These are phyloP conservation scores for Oplegnathus fasciatus DNA, from an alignment of 2,113 vertebrate genomes.

Conservation along the genomic window DNA sequence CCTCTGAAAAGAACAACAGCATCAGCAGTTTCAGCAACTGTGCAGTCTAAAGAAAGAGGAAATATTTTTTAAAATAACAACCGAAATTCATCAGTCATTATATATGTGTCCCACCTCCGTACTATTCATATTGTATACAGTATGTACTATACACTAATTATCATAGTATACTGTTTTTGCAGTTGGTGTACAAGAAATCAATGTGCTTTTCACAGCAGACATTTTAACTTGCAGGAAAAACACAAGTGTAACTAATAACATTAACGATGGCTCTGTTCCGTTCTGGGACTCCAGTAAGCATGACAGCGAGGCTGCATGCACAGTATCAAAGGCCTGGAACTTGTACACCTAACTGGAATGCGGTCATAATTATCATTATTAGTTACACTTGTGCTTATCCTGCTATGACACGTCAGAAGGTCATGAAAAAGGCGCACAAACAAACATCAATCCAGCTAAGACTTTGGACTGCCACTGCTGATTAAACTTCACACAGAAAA, in stretches of 20 bases:
- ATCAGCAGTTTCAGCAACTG: not conserved
- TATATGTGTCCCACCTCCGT: not conserved
- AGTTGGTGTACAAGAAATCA: not conserved
- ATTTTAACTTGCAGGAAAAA: not conserved
- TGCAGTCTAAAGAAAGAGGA: not conserved
- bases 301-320: not conserved
- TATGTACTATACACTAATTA: not conserved
- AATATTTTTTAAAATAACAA: not conserved
- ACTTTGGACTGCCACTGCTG: not conserved
- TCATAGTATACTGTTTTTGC: not conserved
- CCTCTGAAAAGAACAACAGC: not conserved
- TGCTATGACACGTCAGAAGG: not conserved
- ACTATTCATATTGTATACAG: not conserved
- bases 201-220: not conserved
- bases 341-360: conserved; percentile 6
- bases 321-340: not conserved
- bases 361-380: conserved; percentile 9
- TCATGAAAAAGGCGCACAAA: not conserved
- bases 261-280: not conserved
- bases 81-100: not conserved
- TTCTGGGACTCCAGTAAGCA: not conserved
- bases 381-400: conserved; percentile 9
- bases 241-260: conserved; percentile 19
- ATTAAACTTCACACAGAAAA: not conserved
- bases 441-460: not conserved